Conservation (phyloP, 2,113 vertebrate genomes). For the Platichthys stellatus region DNA sequence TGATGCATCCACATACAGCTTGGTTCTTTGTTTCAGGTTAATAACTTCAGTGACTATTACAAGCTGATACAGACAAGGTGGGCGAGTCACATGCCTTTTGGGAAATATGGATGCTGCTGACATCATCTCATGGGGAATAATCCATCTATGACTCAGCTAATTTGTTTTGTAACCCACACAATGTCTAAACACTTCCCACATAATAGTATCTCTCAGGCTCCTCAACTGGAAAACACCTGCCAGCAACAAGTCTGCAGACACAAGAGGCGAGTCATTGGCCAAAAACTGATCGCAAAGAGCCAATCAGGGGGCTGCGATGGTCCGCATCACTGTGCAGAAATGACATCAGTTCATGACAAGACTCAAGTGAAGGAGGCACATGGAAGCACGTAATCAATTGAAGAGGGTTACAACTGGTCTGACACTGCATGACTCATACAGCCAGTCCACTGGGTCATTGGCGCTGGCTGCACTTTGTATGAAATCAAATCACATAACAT, state of each 20-base stretch:
- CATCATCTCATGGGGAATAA: constrained; percentile 39
- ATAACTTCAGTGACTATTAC: constrained; percentile 11
- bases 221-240: constrained; percentile 33
- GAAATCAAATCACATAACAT: constrained; percentile 39
- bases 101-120: constrained; percentile 30
- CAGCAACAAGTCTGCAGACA: constrained; percentile 68
- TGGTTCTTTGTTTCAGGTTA: background rate
- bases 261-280: constrained; percentile 44
- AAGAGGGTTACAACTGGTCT: background rate
- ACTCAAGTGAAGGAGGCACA: background rate
- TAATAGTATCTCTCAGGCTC: constrained; percentile 10
- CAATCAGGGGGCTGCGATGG: constrained; percentile 35
- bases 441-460: background rate
- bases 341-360: constrained; percentile 30
- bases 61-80: background rate
- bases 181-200: constrained; percentile 14
- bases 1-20: background rate
- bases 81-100: background rate
- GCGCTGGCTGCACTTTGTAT: background rate
- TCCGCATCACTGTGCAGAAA: constrained; percentile 27
- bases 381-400: background rate
- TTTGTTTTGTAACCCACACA: constrained; percentile 42
- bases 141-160: constrained; percentile 56
- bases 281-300: background rate
- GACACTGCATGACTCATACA: constrained; percentile 47